Percentiles rank a stretch among this genome's conserved stretches.
These are phyloP conservation scores for Rhinogobio ventralis DNA, from an alignment of 2,797 vertebrate genomes.

Conservation along the genomic window DNA sequence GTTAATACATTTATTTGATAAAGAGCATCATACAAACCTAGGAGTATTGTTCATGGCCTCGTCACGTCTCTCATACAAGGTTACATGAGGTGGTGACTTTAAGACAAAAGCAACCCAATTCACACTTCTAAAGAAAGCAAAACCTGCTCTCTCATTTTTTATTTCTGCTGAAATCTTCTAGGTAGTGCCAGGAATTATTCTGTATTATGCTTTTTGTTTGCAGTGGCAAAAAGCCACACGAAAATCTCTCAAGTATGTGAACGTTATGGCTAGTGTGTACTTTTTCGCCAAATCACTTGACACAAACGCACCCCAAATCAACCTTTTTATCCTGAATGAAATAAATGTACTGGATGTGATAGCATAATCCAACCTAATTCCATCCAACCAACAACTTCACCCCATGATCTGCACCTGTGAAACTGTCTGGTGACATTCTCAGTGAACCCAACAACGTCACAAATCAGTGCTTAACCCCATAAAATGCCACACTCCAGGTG, in stretches of 20 bases:
- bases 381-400: constrained; percentile 45
- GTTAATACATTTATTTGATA: constrained; percentile 46
- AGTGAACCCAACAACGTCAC: constrained; percentile 55
- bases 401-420: constrained; percentile 49
- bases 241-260: constrained; percentile 1
- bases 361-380: constrained; percentile 20
- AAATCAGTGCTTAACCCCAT: constrained; percentile 31
- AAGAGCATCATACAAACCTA: constrained; percentile 16
- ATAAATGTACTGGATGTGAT: not conserved
- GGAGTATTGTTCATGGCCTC: constrained; percentile 26
- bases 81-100: constrained; percentile 28
- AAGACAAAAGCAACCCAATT: constrained; percentile 9
- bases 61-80: not conserved
- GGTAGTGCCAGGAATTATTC: constrained; percentile 18
- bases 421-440: constrained; percentile 65
- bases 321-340: constrained; percentile 8
- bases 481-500: constrained; percentile 22
- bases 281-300: not conserved
- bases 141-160: constrained; percentile 16
- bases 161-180: not conserved
- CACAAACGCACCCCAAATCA: not conserved
- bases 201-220: not conserved
- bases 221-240: constrained; percentile 16
- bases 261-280: not conserved
- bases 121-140: constrained; percentile 12